These are phyloP conservation scores for Peromyscus californicus DNA, from an alignment of 2,113 vertebrate species.

Conservation along the genomic window DNA sequence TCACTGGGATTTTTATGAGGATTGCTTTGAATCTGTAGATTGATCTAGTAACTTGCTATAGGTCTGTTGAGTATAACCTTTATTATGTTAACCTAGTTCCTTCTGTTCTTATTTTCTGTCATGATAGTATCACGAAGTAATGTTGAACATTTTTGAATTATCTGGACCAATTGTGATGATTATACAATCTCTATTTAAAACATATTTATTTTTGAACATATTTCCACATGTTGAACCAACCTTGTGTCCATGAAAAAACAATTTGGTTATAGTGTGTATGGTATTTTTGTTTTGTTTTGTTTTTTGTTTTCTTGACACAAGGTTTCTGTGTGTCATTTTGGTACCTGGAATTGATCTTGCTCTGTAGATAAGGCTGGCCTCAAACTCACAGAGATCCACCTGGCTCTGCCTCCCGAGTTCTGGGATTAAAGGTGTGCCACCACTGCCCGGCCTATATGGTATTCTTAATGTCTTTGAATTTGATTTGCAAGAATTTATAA, in stretches of 20 bases:
- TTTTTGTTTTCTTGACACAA: too few species aligned
- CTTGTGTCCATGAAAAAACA: neutral
- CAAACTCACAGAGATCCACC: too few species aligned
- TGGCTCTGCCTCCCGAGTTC: too few species aligned
- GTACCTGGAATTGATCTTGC: too few species aligned
- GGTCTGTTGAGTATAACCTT: neutral
- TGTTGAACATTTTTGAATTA: neutral
- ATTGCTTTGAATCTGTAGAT: neutral
- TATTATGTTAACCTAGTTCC: neutral
- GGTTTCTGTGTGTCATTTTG: too few species aligned
- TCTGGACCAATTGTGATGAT: neutral
- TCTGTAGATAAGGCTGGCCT: too few species aligned
- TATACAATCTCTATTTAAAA: neutral
- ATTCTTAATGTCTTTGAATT: neutral
- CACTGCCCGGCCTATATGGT: neutral
- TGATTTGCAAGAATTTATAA: neutral
- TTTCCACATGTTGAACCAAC: neutral
- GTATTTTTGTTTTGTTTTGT: too few species aligned
- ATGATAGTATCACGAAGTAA: neutral
- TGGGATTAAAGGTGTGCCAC: too few species aligned
- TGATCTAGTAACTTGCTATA: neutral
- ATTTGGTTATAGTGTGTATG: neutral
- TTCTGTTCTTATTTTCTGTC: neutral
- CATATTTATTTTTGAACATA: neutral
- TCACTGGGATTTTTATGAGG: neutral